phyloP scores from a whole-genome alignment of 2,113 vertebrate genomes.

The Prunella himalayana region DNA sequence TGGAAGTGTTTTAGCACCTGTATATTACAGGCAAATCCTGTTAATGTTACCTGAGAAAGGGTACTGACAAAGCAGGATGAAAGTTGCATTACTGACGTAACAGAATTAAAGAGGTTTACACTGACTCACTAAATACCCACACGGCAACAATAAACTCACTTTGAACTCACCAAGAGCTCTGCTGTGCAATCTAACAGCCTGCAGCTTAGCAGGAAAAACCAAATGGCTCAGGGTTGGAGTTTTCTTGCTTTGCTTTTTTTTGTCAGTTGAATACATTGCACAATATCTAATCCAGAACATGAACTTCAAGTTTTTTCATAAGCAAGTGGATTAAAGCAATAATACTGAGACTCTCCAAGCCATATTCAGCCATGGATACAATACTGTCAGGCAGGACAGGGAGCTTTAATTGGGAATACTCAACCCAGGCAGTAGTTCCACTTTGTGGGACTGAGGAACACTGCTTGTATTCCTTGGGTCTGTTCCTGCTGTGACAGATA shows the following conservation, averaged over 20 bases:
- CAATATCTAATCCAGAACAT: background rate
- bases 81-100: background rate
- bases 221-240: background rate
- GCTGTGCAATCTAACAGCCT: background rate
- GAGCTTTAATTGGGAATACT: background rate
- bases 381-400: background rate
- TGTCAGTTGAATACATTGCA: background rate
- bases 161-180: background rate
- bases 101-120: background rate
- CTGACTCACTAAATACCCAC: constrained; percentile 9
- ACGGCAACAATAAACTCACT: background rate
- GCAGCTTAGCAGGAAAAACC: background rate
- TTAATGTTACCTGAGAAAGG: background rate
- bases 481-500: background rate
- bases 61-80: background rate
- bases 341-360: background rate
- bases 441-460: background rate
- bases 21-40: background rate
- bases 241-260: background rate
- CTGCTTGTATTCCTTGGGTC: background rate
- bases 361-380: background rate
- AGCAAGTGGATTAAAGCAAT: background rate
- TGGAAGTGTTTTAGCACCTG: background rate
- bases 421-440: background rate
- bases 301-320: background rate